Evolutionary conservation across 1,140 invertebrate species (phyloP).

Genomic region (Archivesica marissinica): DNA sequence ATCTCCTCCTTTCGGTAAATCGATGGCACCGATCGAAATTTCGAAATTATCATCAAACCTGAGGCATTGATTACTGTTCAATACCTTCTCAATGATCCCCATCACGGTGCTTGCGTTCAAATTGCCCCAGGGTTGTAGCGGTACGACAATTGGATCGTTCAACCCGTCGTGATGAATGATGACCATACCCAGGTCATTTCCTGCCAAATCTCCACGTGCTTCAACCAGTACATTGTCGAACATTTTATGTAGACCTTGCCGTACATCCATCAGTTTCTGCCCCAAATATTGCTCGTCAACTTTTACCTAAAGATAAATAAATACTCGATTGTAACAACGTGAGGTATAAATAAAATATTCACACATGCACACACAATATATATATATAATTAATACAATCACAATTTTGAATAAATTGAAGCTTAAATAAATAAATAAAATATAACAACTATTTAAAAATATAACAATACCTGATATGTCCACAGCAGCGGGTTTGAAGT

Average conservation of each 20-base stretch:
- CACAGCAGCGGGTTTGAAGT: conserved; percentile 21
- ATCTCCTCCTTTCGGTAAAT: background rate
- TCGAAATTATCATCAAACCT: conserved; percentile 7
- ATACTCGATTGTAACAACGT: too few relatives aligned
- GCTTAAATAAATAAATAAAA: too few relatives aligned
- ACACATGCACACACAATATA: background rate
- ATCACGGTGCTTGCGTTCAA: background rate
- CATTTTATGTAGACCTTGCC: background rate
- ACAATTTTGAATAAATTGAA: too few relatives aligned
- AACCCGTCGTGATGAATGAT: conserved; percentile 10
- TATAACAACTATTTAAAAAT: too few relatives aligned
- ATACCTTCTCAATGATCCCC: conserved; percentile 1
- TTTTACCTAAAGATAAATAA: too few relatives aligned
- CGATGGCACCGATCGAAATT: conserved; percentile 3
- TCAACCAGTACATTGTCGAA: conserved; percentile 8
- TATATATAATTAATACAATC: too few relatives aligned
- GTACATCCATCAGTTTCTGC: background rate
- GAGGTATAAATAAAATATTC: too few relatives aligned
- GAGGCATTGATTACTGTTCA: conserved; percentile 8
- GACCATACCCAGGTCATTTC: background rate
- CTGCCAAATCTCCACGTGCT: background rate
- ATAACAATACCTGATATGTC: background rate
- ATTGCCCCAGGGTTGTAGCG: background rate
- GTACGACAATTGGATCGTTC: conserved; percentile 12
- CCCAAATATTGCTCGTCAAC: too few relatives aligned